A percentile compares a stretch with the other conserved stretches of the same genome.
Conservation (phyloP, 2,113 vertebrate genomes). For the Erythrocebus patas region DNA sequence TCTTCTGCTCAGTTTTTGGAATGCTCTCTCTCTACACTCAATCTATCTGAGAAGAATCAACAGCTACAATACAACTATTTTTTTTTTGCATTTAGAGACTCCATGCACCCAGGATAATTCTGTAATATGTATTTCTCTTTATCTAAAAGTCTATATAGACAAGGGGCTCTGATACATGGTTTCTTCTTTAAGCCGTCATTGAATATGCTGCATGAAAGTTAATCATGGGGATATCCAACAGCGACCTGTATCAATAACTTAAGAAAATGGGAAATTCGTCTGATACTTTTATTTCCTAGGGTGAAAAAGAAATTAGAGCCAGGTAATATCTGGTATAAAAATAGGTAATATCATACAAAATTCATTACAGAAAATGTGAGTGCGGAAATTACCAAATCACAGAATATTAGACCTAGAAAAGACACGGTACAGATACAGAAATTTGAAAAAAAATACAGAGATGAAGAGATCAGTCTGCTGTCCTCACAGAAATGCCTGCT, state of each 20-base stretch:
- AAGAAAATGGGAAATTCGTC: slow-evolving; percentile 16
- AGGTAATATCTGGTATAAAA: slow-evolving; percentile 49
- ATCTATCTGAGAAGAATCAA: background rate
- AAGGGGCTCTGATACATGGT: background rate
- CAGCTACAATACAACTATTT: background rate
- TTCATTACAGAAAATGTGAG: slow-evolving; percentile 58
- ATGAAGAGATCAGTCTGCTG: background rate
- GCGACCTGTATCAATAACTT: background rate
- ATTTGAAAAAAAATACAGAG: background rate
- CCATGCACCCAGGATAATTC: background rate
- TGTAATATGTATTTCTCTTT: background rate
- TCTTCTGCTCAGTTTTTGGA: background rate
- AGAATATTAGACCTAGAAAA: slow-evolving; percentile 26
- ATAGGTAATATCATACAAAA: slow-evolving; percentile 49
- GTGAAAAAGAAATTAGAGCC: slow-evolving; percentile 53
- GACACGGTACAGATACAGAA: slow-evolving; percentile 18
- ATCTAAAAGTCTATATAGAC: background rate
- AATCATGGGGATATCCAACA: background rate
- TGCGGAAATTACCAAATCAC: slow-evolving; percentile 32
- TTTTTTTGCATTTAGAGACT: background rate
- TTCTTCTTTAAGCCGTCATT: background rate
- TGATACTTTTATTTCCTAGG: slow-evolving; percentile 46
- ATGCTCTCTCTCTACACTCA: background rate
- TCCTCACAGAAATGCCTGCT: background rate
- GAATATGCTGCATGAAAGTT: background rate